Evolutionary conservation across 2,113 vertebrate species (phyloP).

Genomic region (Climacteris rufus): DNA sequence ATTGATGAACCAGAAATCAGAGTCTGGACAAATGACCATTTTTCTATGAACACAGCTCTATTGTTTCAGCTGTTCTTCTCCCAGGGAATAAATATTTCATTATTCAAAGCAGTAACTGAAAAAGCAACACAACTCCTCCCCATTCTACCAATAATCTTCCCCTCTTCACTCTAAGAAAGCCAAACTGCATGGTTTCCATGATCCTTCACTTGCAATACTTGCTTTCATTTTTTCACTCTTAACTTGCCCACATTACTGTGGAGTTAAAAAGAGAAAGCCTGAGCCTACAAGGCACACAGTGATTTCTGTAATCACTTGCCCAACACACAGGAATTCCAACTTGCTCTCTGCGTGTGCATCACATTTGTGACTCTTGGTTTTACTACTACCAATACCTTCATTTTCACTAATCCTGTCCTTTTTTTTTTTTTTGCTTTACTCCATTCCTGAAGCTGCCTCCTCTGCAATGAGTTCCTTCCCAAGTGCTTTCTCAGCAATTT

Average conservation of each 20-base stretch:
- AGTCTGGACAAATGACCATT: slow-evolving; percentile 74
- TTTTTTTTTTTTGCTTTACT: neutral
- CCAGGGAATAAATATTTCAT: slow-evolving; percentile 70
- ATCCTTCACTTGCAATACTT: neutral
- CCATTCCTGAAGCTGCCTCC: neutral
- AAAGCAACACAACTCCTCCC: slow-evolving; percentile 35
- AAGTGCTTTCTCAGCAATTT: neutral
- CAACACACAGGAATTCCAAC: neutral
- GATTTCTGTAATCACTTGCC: neutral
- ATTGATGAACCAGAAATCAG: slow-evolving; percentile 75
- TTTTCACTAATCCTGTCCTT: neutral
- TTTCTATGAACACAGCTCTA: slow-evolving; percentile 73
- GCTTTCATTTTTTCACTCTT: neutral
- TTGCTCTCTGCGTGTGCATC: neutral
- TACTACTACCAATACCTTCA: neutral
- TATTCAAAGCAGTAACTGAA: slow-evolving; percentile 62
- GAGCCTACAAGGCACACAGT: neutral
- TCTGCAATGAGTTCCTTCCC: neutral
- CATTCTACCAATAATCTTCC: neutral
- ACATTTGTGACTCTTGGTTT: neutral
- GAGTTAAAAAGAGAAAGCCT: neutral
- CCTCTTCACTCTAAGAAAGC: neutral
- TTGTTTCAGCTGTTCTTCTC: slow-evolving; percentile 71
- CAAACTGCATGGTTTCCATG: neutral
- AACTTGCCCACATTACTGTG: neutral